phyloP scores from a whole-genome alignment of 2,113 vertebrate species.

The Chelonoidis abingdonii region DNA sequence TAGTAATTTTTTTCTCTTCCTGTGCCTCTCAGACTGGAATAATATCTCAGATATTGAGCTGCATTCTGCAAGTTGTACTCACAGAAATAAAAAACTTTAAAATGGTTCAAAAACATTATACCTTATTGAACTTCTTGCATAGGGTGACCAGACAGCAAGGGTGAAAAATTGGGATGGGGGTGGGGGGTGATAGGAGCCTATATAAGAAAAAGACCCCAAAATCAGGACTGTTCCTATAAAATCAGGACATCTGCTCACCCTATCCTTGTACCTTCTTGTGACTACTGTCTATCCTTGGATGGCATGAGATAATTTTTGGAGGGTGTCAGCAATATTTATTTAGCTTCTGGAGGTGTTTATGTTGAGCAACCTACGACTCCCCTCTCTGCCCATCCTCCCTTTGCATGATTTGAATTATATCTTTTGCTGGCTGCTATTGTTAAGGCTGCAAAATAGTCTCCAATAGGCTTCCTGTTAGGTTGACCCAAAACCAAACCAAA shows the following conservation, averaged over 20 bases:
- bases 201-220: too few relatives aligned
- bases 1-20: conserved; percentile 25
- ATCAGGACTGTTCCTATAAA: too few relatives aligned
- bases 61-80: conserved; percentile 20
- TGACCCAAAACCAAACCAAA: neutral
- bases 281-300: conserved; percentile 36
- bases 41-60: conserved; percentile 35
- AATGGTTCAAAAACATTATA: neutral
- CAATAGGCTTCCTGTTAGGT: neutral
- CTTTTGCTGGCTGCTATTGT: conserved; percentile 1
- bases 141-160: too few relatives aligned
- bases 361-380: conserved; percentile 56
- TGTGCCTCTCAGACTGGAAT: conserved; percentile 28
- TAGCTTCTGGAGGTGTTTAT: conserved; percentile 71
- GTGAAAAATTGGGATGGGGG: too few relatives aligned
- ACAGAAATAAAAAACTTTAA: conserved; percentile 2
- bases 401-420: conserved; percentile 42
- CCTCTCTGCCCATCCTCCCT: conserved; percentile 17
- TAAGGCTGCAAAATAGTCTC: conserved; percentile 1
- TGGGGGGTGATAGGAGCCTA: too few relatives aligned
- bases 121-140: neutral
- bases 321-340: conserved; percentile 55
- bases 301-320: conserved; percentile 58
- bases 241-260: too few relatives aligned
- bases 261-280: neutral